phyloP scores from a whole-genome alignment of 2,888 invertebrate species.

The Gryllus longicercus region DNA sequence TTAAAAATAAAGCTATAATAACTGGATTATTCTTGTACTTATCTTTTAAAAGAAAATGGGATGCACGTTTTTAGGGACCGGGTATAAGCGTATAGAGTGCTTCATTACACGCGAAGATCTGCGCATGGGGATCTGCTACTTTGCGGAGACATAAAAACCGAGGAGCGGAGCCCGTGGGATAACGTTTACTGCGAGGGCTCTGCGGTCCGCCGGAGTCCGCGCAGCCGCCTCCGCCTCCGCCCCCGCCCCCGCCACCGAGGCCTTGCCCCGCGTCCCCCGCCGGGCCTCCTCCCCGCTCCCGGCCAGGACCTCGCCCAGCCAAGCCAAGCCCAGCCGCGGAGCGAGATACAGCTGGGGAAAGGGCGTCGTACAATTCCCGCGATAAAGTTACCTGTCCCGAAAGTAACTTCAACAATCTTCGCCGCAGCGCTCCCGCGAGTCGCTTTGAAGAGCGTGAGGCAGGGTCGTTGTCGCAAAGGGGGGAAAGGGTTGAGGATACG shows the following conservation, averaged over 20 bases:
- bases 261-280: too few species aligned
- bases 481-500: background rate
- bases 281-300: too few species aligned
- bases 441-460: background rate
- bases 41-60: conserved; percentile 17
- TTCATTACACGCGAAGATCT: conserved; percentile 17
- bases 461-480: background rate
- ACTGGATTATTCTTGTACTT: conserved; percentile 10
- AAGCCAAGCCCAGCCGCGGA: background rate
- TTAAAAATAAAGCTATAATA: conserved; percentile 11
- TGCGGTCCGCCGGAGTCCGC: background rate
- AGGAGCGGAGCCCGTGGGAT: conserved; percentile 17
- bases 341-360: conserved; percentile 3
- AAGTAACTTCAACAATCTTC: background rate
- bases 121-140: conserved; percentile 17
- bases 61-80: conserved; percentile 5
- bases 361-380: background rate
- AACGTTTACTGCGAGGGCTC: conserved; percentile 17
- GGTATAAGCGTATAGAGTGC: conserved; percentile 17
- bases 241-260: too few species aligned
- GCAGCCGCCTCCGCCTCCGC: background rate
- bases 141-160: conserved; percentile 17
- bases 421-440: background rate
- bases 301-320: too few species aligned
- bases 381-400: background rate